A percentile compares a stretch with the other conserved stretches of the same genome.
phyloP scores from a whole-genome alignment of 2,113 vertebrate genomes.

The Proteles cristata region DNA sequence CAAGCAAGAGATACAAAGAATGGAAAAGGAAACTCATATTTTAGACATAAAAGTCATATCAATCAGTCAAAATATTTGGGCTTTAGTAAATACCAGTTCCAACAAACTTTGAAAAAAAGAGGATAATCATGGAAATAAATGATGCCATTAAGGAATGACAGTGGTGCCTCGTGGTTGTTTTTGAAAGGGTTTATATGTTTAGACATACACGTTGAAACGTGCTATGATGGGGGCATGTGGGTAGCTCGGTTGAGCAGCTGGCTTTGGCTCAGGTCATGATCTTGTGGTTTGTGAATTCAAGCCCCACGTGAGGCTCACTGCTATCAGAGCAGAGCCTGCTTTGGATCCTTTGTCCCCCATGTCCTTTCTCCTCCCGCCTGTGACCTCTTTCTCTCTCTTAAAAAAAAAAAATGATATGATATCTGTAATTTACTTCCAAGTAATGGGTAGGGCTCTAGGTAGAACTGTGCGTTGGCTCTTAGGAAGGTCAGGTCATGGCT shows the following conservation, averaged over 20 bases:
- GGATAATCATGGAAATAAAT: not conserved
- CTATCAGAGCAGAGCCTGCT: too few species aligned
- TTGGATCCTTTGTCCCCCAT: too few species aligned
- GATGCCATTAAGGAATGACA: not conserved
- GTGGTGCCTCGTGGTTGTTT: not conserved
- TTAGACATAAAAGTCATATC: not conserved
- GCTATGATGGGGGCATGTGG: not conserved
- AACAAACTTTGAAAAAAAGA: not conserved
- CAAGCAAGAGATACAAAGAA: not conserved
- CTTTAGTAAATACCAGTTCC: not conserved
- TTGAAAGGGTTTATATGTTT: not conserved
- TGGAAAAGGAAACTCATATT: not conserved
- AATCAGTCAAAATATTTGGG: not conserved
- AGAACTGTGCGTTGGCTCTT: not conserved
- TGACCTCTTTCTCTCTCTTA: too few species aligned
- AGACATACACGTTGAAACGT: not conserved
- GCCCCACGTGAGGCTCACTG: too few species aligned
- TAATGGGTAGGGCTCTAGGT: not conserved
- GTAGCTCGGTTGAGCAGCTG: too few species aligned
- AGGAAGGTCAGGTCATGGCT: not conserved
- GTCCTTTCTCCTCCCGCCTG: too few species aligned
- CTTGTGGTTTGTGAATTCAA: too few species aligned
- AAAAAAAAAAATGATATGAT: not conserved
- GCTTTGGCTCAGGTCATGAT: too few species aligned
- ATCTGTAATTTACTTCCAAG: not conserved